Conservation (phyloP, 2,113 vertebrate genomes). For the Romanogobio albipinnatus region DNA sequence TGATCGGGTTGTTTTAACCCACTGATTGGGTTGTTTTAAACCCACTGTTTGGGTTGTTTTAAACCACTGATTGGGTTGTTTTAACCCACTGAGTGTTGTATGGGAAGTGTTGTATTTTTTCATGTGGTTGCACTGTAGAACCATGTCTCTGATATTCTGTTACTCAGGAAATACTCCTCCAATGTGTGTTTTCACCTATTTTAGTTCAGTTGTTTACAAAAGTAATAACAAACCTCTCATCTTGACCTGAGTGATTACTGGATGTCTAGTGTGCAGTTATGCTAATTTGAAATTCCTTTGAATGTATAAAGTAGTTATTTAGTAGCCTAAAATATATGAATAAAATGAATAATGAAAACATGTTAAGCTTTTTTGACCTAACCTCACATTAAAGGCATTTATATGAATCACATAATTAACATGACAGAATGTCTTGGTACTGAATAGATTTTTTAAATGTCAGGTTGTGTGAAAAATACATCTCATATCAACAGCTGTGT, state of each 20-base stretch:
- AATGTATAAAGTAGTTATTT: neutral
- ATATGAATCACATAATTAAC: neutral
- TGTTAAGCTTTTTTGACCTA: neutral
- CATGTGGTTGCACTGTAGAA: too few species aligned
- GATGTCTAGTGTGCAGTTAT: neutral
- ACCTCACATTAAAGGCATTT: neutral
- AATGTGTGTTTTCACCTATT: neutral
- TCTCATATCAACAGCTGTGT: constrained; percentile 9
- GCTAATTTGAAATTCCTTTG: neutral
- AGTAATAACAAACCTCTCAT: neutral
- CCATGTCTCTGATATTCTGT: too few species aligned
- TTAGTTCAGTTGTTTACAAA: neutral
- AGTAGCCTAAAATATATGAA: too few species aligned
- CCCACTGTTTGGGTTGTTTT: too few species aligned
- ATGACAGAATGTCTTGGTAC: neutral
- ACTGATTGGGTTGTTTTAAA: too few species aligned
- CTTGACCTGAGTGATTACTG: neutral
- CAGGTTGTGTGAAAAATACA: neutral
- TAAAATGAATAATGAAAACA: too few species aligned
- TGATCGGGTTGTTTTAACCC: too few species aligned
- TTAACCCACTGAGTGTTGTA: too few species aligned
- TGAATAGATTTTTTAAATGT: constrained; percentile 25
- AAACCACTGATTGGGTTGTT: too few species aligned
- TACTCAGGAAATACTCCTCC: neutral
- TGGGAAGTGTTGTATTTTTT: too few species aligned